Base-by-base conservation (phyloP, 2,113 vertebrate genomes). In the Elgaria multicarinata region DNA sequence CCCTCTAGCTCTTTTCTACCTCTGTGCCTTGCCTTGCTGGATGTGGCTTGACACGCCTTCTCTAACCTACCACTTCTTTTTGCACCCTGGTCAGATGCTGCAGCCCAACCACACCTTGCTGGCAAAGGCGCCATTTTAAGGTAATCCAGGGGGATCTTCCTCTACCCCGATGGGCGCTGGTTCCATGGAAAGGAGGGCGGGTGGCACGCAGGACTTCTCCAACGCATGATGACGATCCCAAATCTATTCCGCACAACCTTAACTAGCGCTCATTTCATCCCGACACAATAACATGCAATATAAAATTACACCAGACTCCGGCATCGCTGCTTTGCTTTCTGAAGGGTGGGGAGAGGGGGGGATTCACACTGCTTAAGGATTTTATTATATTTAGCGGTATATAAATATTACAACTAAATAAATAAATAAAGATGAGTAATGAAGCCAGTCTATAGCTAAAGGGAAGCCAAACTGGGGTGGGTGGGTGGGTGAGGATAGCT, bases 271-370 rank as follows among this genome's bases (percentile, higher is more conserved):
- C 39, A 31, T 18, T 83, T 42, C 62, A 31, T 66, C 44, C 39
- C 7, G 26, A 46, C 12, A 46, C 42, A 33, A 8, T 18, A 44
- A 33, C 16, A 9, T 28, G 58, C 36, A 42, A 36, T 13, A 66
- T 31, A 69, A 67, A n/a, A 81, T 28, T 46, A 84, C 58, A 92
- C 18, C 55, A 85, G 53, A 3, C 83, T 75, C 79, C 91, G 76
- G 18, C 71, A 79, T 20, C 44, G 44, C 62, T 87, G 33, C 53
- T 89, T 91, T 89, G 69, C 75, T 92, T 28, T 0, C 0, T 28
- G 79, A n/a, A n/a, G n/a, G n/a, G n/a, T n/a, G n/a, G n/a, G n/a
- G n/a, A n/a, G n/a, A n/a, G n/a, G 36, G 39, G 6, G 83, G 50
- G 87, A 88, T 92, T 33, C 26, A 62, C 77, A 69, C 3, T 3